Evolutionary conservation across 2,888 invertebrate genomes (phyloP).

Genomic region (Drosophila quinaria): DNA sequence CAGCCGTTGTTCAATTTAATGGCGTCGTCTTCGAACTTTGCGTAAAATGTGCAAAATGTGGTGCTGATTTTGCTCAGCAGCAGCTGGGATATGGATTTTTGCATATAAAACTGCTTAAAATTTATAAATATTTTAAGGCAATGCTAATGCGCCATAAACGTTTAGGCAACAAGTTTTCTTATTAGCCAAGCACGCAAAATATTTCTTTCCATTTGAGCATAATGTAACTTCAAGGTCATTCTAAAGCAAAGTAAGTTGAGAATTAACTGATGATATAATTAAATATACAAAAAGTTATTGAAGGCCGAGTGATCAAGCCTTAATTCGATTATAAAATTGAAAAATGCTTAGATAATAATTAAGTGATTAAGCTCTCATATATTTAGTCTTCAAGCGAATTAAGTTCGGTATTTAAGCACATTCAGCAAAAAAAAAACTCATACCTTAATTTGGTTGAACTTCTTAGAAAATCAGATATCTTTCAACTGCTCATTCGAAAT

Average conservation of each 20-base stretch:
- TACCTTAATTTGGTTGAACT: background rate
- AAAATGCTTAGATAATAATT: too few species aligned
- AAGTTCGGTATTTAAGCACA: background rate
- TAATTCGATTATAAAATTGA: background rate
- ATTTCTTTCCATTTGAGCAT: background rate
- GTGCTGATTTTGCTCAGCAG: conserved; percentile 41
- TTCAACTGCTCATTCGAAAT: background rate
- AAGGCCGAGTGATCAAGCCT: background rate
- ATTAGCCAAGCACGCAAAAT: conserved; percentile 15
- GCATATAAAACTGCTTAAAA: conserved; percentile 56
- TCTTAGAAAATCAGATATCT: conserved; percentile 1
- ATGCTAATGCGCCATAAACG: conserved; percentile 53
- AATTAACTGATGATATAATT: conserved; percentile 1
- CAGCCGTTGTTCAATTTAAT: conserved; percentile 62
- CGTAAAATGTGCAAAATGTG: conserved; percentile 55
- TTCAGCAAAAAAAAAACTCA: background rate
- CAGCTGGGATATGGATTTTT: conserved; percentile 42
- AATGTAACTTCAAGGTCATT: conserved; percentile 7
- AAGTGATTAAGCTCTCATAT: background rate
- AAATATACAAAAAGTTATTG: conserved; percentile 1
- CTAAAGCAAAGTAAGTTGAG: background rate
- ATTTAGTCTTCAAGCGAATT: background rate
- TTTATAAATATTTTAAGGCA: conserved; percentile 68
- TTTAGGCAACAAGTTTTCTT: conserved; percentile 27
- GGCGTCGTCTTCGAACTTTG: conserved; percentile 64